Base-by-base conservation (phyloP, 2,113 vertebrate genomes). In the Dicaeum eximium region DNA sequence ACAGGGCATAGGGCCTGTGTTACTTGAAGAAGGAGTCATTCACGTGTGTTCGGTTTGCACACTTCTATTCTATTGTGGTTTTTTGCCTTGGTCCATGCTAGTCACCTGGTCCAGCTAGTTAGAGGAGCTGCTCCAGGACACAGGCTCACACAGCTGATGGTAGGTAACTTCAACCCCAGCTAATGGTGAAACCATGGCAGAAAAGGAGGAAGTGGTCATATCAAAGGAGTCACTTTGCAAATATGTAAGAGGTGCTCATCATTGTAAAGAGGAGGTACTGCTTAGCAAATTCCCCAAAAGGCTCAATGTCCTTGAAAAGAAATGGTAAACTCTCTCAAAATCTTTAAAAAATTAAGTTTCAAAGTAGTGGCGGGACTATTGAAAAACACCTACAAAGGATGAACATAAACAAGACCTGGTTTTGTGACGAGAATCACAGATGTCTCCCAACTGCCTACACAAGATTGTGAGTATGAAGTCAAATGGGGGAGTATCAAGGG, bases 51-150 rank as follows among this genome's bases (percentile, higher is more conserved):
- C 61, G 22, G 42, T 62, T 58, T 62, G 24, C 9, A 60, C 4
- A 42, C 80, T 83, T 86, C 3, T 31, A 40, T 18, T 65, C 6
- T 61, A 0, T n/a, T n/a, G 0, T 31, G 10, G 0, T 20, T 40
- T 79, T 86, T 86, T 69, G 3, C 28, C 42, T 38, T 61, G 15
- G 10, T 72, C n/a, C 25, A 48, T 33, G 31, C 4, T n/a, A 53
- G 35, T 57, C 25, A 28, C 15, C 30, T 27, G 33, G 17, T 37
- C 25, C 40, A 78, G 11, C 7, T 53, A 33, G 9, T 28, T 51
- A 51, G 42, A 88, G 30, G 11, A 91, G 17, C 22, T 70, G 31
- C 42, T 80, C 25, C 57, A 91, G 37, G 27, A 47, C 20, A 10
- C 13, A 31, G 23, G 7, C 17, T 73, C 15, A 37, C 31, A 84